Evolutionary conservation across 2,888 invertebrate species (phyloP).

Genomic region (Melanophora roralis): DNA sequence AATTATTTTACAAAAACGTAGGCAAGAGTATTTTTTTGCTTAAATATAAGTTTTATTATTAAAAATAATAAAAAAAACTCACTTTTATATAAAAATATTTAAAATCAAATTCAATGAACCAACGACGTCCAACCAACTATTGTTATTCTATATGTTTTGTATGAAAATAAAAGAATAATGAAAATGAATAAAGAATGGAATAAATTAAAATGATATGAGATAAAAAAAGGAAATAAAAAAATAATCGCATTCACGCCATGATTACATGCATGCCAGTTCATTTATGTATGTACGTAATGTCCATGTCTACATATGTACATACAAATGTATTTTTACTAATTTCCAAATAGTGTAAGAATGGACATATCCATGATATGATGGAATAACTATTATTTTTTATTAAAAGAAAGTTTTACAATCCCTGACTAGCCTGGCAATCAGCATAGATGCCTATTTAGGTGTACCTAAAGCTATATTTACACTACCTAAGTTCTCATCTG

Average conservation of each 20-base stretch:
- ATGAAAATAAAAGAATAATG: constrained; percentile 42
- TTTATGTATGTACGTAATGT: not conserved
- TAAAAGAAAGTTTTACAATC: constrained; percentile 48
- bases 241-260: constrained; percentile 39
- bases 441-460: too few species aligned
- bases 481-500: too few species aligned
- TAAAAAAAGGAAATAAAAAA: constrained; percentile 22
- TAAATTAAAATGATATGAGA: constrained; percentile 43
- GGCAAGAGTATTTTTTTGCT: constrained; percentile 21
- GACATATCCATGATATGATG: too few species aligned
- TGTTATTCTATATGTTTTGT: constrained; percentile 58
- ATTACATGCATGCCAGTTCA: not conserved
- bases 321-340: not conserved
- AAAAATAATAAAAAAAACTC: constrained; percentile 27
- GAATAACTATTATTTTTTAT: constrained; percentile 26
- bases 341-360: too few species aligned
- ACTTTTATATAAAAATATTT: constrained; percentile 11
- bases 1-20: constrained; percentile 44
- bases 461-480: too few species aligned
- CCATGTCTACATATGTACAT: not conserved
- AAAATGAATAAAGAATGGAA: constrained; percentile 53
- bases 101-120: constrained; percentile 60
- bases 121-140: constrained; percentile 50
- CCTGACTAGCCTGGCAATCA: constrained; percentile 18
- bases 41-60: constrained; percentile 21